These are phyloP conservation scores for Gastracanthus pulcherrimus DNA, from an alignment of 2,888 invertebrate species.

Conservation along the genomic window DNA sequence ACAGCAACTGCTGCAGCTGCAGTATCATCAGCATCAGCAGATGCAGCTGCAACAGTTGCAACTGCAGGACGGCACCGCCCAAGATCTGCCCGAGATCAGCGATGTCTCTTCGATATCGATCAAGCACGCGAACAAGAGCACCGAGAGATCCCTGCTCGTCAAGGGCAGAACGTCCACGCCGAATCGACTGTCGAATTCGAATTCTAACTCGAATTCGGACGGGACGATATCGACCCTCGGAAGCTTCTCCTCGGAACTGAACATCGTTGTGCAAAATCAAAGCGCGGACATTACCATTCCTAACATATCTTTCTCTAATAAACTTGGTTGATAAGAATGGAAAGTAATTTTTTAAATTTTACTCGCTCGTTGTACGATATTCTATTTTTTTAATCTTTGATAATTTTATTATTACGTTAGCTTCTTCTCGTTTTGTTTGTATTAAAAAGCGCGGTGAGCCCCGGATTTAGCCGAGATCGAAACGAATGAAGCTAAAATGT, in stretches of 20 bases:
- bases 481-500: too few relatives aligned
- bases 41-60: too few relatives aligned
- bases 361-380: not conserved
- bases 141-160: conserved; percentile 72
- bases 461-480: too few relatives aligned
- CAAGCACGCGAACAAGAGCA: conserved; percentile 73
- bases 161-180: conserved; percentile 75
- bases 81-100: conserved; percentile 69
- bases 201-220: conserved; percentile 51
- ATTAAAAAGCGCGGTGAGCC: too few relatives aligned
- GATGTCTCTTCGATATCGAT: conserved; percentile 76
- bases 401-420: too few relatives aligned
- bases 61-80: conserved; percentile 8
- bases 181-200: conserved; percentile 65
- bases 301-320: conserved; percentile 55
- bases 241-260: conserved; percentile 53
- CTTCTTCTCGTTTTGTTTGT: too few relatives aligned
- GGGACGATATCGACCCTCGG: conserved; percentile 51
- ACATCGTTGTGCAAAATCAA: conserved; percentile 49
- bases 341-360: not conserved
- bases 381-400: not conserved
- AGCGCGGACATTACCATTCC: conserved; percentile 53
- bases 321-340: conserved; percentile 21
- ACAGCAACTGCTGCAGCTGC: too few relatives aligned
- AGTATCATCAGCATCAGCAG: too few relatives aligned